Base-by-base conservation (phyloP, 2,888 invertebrate species). In the Meganola albula region DNA sequence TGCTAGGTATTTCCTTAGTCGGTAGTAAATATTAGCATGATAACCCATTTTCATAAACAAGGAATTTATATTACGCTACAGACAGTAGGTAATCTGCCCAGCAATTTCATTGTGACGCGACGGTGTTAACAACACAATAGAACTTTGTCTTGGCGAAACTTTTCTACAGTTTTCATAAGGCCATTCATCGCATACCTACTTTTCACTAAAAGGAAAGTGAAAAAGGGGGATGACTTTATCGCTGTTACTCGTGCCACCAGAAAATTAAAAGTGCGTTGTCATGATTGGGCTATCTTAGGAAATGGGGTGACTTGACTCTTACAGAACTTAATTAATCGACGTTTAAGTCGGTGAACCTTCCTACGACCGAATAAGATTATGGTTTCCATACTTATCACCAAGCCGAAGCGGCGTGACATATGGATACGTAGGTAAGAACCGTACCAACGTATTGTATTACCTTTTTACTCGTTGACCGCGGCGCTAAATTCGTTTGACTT, bases 201-300 rank as follows among this genome's bases (percentile, higher is more conserved):
- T 73, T 72, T 60, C 61, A 62, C 68, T 62, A 63, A 58, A 59
- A 57, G 57, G 49, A 53, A 64, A 68, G 57, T 56, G 61, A 59
- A 60, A 50, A 54, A 55, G 55, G 66, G 63, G 64, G 58, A 67
- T 53, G 58, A 67, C 68, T 72, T 79, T 80, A 80, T 79, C 78
- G 75, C 68, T 63, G 60, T 69, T 68, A 73, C 67, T 71, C 71
- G 79, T 75, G 78, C 78, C 82, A 77, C 71, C 73, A 78, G 77
- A 80, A 82, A 80, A 82, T 83, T 82, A 77, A 79, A 84, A 83
- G 77, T 67, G 77, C 72, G 46, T 37, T 51, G 76, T 84, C 83
- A 84, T 65, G 72, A 58, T 67, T 60, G 58, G 67, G 70, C 70
- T 74, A 74, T 80, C 79, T 75, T 65, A 64, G 66, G 53, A 65